phyloP scores from a whole-genome alignment of 2,797 vertebrate species.

The Tokudaia muenninki region DNA sequence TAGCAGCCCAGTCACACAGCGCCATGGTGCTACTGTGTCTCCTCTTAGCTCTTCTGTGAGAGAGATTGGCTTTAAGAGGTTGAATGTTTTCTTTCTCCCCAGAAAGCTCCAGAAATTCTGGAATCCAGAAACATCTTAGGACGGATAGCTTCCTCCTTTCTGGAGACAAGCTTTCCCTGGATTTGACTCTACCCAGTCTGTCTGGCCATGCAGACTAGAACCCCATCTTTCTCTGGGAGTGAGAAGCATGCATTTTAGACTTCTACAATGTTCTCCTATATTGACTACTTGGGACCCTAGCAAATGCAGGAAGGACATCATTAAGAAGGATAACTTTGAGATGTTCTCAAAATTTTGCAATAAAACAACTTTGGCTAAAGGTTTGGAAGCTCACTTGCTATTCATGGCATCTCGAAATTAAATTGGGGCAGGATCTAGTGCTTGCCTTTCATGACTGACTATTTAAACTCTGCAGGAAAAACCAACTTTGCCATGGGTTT shows the following conservation, averaged over 20 bases:
- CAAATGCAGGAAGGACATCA: background rate
- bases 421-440: slow-evolving; percentile 71
- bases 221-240: slow-evolving; percentile 22
- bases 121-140: background rate
- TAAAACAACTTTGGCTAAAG: background rate
- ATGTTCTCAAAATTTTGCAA: background rate
- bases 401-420: slow-evolving; percentile 66
- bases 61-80: background rate
- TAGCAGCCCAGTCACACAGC: background rate
- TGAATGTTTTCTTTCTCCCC: background rate
- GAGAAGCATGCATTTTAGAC: background rate
- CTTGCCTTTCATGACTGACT: slow-evolving; percentile 66
- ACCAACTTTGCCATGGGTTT: slow-evolving; percentile 75
- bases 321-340: background rate
- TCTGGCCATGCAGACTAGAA: background rate
- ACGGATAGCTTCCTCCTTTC: background rate
- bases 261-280: slow-evolving; percentile 30
- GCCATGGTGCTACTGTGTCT: background rate
- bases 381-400: slow-evolving; percentile 67
- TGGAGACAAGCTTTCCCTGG: background rate
- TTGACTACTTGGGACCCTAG: slow-evolving; percentile 26
- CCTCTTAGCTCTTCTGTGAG: background rate
- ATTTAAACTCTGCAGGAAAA: slow-evolving; percentile 77
- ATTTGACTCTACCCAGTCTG: background rate
- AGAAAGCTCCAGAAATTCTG: slow-evolving; percentile 3